Base-by-base conservation (phyloP, 2,888 invertebrate genomes). In the Oscheius sp. region DNA sequence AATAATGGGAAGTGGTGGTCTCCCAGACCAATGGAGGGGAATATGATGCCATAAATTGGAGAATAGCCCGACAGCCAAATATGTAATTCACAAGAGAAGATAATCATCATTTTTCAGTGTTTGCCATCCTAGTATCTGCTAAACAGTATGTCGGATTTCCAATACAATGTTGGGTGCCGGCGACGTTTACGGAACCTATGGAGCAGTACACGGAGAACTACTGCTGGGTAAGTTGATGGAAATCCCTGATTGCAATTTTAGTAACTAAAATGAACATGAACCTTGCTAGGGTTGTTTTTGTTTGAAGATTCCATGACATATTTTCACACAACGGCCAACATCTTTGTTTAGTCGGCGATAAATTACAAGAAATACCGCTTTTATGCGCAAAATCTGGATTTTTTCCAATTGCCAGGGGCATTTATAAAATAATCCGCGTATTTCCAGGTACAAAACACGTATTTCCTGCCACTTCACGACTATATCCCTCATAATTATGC, bases 131-230 rank as follows among this genome's bases (percentile, higher is more conserved):
- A 63, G 88, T 88, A 27, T 86, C 88, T 18, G 85, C 84, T 49
- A 88, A 87, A 77, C 88, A 88, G 76, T 88, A 88, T 81, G 86
- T 87, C 72, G 87, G 85, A 25, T 81, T 83, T 74, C 86, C 87
- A 21, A 88, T 88, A 69, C 88, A 88, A 75, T 88, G 88, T 69
- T 88, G 88, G 88, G 88, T 88, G 25, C 88, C 88, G 69, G 88
- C 88, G 18, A 88, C 88, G n/a, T 88, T 88, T 79, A 88, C 88
- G 29, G 88, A 87, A 77, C 87, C 87, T 7, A 87, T 87, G 87
- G 87, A 87, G 74, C 88, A 88, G 80, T 88, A 88, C 74, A 88
- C 88, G 58, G 88, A 88, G 77, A 88, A 88, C 77, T 88, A 88
- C 78, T 88, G 88, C 75, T 88, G 88, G 87, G 88, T 88, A 35